Evolutionary conservation across 2,888 invertebrate species (phyloP).

Genomic region (Eueremaeus valkanovi): DNA sequence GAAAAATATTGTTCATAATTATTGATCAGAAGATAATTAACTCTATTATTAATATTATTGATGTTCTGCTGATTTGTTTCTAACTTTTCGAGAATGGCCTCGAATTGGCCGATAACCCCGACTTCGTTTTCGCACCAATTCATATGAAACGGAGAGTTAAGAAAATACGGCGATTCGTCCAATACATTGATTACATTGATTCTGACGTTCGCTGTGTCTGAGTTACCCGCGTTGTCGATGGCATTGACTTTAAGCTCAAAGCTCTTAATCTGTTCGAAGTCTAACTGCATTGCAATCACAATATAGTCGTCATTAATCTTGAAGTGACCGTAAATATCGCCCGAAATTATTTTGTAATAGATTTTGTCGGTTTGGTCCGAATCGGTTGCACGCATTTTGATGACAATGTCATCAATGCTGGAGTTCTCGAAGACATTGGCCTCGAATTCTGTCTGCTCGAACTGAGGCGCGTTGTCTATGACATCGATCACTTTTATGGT

Average conservation of each 20-base stretch:
- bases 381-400: constrained; percentile 60
- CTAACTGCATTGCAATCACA: constrained; percentile 61
- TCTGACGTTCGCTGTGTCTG: constrained; percentile 68
- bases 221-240: constrained; percentile 59
- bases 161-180: constrained; percentile 86
- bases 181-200: constrained; percentile 85
- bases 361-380: constrained; percentile 80
- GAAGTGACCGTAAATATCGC: constrained; percentile 85
- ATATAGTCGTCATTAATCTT: constrained; percentile 86
- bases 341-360: constrained; percentile 79
- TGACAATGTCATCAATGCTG: constrained; percentile 83
- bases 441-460: constrained; percentile 77
- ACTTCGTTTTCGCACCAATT: constrained; percentile 78
- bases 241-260: constrained; percentile 79
- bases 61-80: background rate
- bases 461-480: constrained; percentile 83
- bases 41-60: constrained; percentile 68
- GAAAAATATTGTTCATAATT: constrained; percentile 78
- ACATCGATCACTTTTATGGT: constrained; percentile 74
- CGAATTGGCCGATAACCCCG: constrained; percentile 28
- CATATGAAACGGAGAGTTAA: constrained; percentile 89
- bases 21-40: constrained; percentile 87
- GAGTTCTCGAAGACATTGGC: constrained; percentile 87
- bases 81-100: constrained; percentile 26
- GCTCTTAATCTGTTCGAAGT: constrained; percentile 81